These are phyloP conservation scores for Diabrotica undecimpunctata DNA, from an alignment of 1,140 invertebrate genomes.

Conservation along the genomic window DNA sequence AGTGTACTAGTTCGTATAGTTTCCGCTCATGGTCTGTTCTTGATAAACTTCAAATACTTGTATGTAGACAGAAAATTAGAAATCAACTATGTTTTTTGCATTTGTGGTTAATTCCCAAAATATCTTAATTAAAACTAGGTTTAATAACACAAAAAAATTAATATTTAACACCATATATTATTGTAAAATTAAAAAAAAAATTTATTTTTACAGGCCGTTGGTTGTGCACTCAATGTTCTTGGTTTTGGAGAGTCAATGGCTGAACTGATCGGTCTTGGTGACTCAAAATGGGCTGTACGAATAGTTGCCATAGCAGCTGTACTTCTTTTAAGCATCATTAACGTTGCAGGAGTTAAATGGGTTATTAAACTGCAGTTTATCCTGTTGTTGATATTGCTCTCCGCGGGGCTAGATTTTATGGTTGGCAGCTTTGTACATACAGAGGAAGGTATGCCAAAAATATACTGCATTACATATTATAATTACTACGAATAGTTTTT, in stretches of 20 bases:
- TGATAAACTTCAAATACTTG: too few relatives aligned
- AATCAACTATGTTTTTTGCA: too few relatives aligned
- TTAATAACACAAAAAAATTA: too few relatives aligned
- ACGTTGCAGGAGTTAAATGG: conserved; percentile 90
- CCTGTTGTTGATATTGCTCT: conserved; percentile 74
- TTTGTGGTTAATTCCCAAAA: too few relatives aligned
- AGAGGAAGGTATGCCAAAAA: conserved; percentile 52
- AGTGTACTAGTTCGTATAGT: too few relatives aligned
- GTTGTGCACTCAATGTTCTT: conserved; percentile 88
- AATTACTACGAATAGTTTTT: conserved; percentile 11
- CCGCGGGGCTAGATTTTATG: conserved; percentile 84
- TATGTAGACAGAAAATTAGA: too few relatives aligned
- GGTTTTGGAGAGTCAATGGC: conserved; percentile 96
- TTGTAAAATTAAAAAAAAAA: not conserved
- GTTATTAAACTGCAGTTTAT: conserved; percentile 88
- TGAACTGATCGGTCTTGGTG: conserved; percentile 68
- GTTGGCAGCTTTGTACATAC: conserved; percentile 79
- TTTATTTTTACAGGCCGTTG: conserved; percentile 70
- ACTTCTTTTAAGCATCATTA: conserved; percentile 78
- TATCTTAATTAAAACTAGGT: too few relatives aligned
- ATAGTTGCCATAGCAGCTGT: conserved; percentile 79
- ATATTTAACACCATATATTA: too few relatives aligned
- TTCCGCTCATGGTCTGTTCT: too few relatives aligned
- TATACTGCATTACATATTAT: too few relatives aligned
- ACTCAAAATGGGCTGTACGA: conserved; percentile 70